Percentiles rank a stretch among this genome's conserved stretches.
phyloP scores from a whole-genome alignment of 2,797 vertebrate genomes.

The Neostethus bicornis region DNA sequence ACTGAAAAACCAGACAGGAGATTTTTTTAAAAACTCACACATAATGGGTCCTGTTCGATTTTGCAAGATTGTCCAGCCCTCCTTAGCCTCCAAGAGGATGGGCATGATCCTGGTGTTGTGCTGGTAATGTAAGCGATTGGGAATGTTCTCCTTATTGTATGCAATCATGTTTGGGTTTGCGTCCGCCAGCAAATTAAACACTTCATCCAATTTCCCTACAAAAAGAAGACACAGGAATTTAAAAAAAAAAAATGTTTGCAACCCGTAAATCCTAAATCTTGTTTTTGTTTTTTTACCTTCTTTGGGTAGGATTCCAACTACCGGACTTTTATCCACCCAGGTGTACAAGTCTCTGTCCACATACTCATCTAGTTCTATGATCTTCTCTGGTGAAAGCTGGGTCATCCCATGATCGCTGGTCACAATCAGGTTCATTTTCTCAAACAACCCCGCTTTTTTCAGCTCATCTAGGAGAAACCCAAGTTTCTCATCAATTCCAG shows the following conservation, averaged over 20 bases:
- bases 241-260: too few species aligned
- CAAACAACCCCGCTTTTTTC: slow-evolving; percentile 82
- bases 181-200: slow-evolving; percentile 80
- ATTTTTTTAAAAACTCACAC: slow-evolving; percentile 74
- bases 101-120: slow-evolving; percentile 87
- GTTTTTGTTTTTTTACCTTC: slow-evolving; percentile 78
- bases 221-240: not conserved
- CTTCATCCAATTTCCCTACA: slow-evolving; percentile 86
- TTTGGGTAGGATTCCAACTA: slow-evolving; percentile 87
- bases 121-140: slow-evolving; percentile 84
- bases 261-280: too few species aligned
- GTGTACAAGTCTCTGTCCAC: slow-evolving; percentile 84
- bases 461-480: slow-evolving; percentile 86
- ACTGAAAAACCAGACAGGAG: not conserved
- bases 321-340: slow-evolving; percentile 88
- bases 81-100: slow-evolving; percentile 85
- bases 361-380: slow-evolving; percentile 88
- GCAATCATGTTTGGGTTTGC: slow-evolving; percentile 89
- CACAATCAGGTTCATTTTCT: slow-evolving; percentile 85
- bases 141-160: slow-evolving; percentile 88
- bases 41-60: slow-evolving; percentile 83
- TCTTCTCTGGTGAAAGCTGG: slow-evolving; percentile 83
- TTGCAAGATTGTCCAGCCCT: slow-evolving; percentile 88
- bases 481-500: slow-evolving; percentile 85
- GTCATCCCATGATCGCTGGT: slow-evolving; percentile 95